Evolutionary conservation across 2,113 vertebrate genomes (phyloP).

Genomic region (Zootoca vivipara): DNA sequence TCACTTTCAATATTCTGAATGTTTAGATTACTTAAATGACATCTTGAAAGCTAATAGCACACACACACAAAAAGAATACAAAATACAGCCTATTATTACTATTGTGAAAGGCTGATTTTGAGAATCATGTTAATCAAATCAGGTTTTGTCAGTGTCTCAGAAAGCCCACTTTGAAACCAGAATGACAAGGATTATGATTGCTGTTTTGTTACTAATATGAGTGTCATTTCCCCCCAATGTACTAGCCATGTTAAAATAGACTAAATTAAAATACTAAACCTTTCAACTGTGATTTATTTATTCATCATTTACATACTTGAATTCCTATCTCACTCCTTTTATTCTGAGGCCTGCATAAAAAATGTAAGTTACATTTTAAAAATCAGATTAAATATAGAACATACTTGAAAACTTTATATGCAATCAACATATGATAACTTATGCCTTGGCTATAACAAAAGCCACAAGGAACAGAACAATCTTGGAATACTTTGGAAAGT

Average conservation of each 20-base stretch:
- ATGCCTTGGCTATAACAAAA: not conserved
- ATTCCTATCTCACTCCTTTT: not conserved
- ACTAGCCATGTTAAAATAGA: not conserved
- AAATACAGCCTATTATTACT: conserved; percentile 40
- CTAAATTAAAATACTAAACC: not conserved
- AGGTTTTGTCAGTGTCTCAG: conserved; percentile 43
- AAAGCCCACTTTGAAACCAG: conserved; percentile 32
- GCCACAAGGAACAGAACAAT: not conserved
- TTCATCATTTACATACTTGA: not conserved
- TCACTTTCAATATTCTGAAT: conserved; percentile 59
- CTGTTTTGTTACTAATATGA: conserved; percentile 13
- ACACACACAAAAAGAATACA: conserved; percentile 17
- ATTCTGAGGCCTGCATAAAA: not conserved
- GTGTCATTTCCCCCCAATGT: not conserved
- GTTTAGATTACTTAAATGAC: conserved; percentile 54
- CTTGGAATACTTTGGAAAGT: not conserved
- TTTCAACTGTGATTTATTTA: not conserved
- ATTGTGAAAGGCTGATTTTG: conserved; percentile 35
- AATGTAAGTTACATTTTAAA: not conserved
- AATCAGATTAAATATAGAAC: not conserved
- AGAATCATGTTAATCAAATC: conserved; percentile 37
- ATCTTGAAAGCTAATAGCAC: conserved; percentile 51
- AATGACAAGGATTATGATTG: not conserved
- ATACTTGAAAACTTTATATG: not conserved
- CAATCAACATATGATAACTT: not conserved